Evolutionary conservation across 2,113 vertebrate genomes (phyloP).

Genomic region (Oncorhynchus clarkii): DNA sequence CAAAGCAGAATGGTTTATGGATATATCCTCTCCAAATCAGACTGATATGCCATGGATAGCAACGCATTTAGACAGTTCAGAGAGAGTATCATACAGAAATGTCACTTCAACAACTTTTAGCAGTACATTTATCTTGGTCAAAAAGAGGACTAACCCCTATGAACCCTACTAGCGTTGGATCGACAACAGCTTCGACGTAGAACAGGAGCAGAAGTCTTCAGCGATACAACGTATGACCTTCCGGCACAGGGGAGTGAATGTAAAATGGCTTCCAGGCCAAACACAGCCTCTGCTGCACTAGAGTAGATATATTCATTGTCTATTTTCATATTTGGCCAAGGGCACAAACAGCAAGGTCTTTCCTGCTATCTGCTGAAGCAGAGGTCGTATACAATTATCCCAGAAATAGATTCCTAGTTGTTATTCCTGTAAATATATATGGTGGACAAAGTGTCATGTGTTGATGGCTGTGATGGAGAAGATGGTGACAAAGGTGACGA

Average conservation of each 20-base stretch:
- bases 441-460: neutral
- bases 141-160: too few relatives aligned
- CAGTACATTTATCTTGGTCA: too few relatives aligned
- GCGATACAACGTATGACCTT: neutral
- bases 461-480: conserved; percentile 1
- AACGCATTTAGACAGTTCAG: too few relatives aligned
- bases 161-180: too few relatives aligned
- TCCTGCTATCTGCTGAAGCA: neutral
- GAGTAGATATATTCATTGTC: neutral
- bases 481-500: too few relatives aligned
- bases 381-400: conserved; percentile 4
- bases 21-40: neutral
- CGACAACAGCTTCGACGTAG: too few relatives aligned
- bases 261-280: neutral
- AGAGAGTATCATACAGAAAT: neutral
- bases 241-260: neutral
- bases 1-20: neutral
- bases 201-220: too few relatives aligned
- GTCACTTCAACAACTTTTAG: neutral
- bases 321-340: conserved; percentile 3
- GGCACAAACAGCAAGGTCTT: neutral
- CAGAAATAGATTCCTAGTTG: neutral
- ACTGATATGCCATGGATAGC: too few relatives aligned
- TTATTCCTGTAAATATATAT: neutral
- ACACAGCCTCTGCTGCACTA: neutral